A percentile compares a stretch with the other conserved stretches of the same genome.
Conservation (phyloP, 2,113 vertebrate species). For the Grantiella picta region DNA sequence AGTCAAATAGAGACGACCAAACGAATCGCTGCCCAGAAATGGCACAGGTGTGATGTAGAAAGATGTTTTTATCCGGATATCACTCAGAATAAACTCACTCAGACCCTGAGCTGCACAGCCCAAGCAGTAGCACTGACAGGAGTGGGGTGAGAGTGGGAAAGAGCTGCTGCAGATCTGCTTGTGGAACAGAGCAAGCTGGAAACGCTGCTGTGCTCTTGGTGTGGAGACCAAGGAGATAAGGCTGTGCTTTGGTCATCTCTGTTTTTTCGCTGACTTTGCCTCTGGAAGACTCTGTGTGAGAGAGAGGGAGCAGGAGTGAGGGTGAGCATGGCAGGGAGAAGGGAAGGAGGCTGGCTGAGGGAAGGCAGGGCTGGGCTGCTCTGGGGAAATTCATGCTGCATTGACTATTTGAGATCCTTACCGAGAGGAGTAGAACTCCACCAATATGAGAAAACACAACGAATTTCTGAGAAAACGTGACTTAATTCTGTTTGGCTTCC, state of each 20-base stretch:
- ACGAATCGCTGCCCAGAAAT: background rate
- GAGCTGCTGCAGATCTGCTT: background rate
- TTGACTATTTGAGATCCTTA: background rate
- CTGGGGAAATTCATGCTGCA: background rate
- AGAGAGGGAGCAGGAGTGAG: fast-evolving
- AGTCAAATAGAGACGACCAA: background rate
- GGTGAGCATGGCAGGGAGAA: background rate
- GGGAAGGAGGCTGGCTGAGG: background rate
- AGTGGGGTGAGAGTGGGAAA: background rate
- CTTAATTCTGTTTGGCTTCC: background rate
- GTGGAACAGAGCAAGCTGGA: background rate
- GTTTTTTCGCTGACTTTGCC: background rate
- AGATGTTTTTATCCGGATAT: background rate
- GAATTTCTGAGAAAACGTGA: background rate
- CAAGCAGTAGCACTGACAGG: background rate
- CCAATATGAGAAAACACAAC: background rate
- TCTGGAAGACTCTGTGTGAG: background rate
- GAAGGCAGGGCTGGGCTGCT: background rate
- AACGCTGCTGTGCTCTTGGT: background rate
- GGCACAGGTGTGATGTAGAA: background rate
- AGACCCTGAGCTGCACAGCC: background rate
- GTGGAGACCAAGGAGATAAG: background rate
- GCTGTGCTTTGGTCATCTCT: background rate
- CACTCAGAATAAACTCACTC: background rate
- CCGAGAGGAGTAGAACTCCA: background rate